Evolutionary conservation across 2,797 vertebrate genomes (phyloP), one percentile per base, ranked within the genome.

Genomic region (Trachops cirrhosus): DNA sequence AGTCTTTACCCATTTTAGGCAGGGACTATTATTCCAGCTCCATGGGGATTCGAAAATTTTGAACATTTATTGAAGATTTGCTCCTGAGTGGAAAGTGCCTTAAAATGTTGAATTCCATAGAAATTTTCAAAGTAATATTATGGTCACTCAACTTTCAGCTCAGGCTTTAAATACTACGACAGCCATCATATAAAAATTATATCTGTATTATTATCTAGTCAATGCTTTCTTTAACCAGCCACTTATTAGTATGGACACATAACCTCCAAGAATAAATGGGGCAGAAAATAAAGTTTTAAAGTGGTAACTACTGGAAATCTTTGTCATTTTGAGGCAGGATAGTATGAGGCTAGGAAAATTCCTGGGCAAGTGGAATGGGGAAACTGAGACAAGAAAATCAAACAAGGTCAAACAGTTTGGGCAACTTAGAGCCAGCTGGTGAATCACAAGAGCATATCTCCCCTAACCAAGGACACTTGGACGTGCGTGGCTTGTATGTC

Each of bases 51-150:
- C 95, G 87, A 80, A 86, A 95, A 83, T 41, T 84, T 64, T 86
- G 73, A 95, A 95, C 71, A 94, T 77, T 86, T 84, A 54, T 64
- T 89, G 37, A 86, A 84, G 26, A 94, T 84, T 93, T 84, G 24
- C 24, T 95, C 24, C 59, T 89, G 29, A 62, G 19, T 84, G 6
- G 37, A 84, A 96, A 95, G 94, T 82, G 29, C 52, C 34, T 85
- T 64, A 78, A 91, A 86, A 91, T 87, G 29, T 78, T 94, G 93
- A 89, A 34, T 93, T 94, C 16, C 41, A 73, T n/a, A 91, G 54
- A 95, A 86, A 87, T 89, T 88, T 93, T 52, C 91, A 91, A 91
- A 91, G 32, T 86, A 84, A 86, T 77, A 64, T 57, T 92, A 67
- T 48, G 37, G 37, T 46, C 46, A 93, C 39, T 41, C 26, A 77